A percentile compares a stretch with the other conserved stretches of the same genome.
These are phyloP conservation scores for Drosophila pseudoananassae DNA, from an alignment of 1,140 invertebrate genomes.

Conservation along the genomic window DNA sequence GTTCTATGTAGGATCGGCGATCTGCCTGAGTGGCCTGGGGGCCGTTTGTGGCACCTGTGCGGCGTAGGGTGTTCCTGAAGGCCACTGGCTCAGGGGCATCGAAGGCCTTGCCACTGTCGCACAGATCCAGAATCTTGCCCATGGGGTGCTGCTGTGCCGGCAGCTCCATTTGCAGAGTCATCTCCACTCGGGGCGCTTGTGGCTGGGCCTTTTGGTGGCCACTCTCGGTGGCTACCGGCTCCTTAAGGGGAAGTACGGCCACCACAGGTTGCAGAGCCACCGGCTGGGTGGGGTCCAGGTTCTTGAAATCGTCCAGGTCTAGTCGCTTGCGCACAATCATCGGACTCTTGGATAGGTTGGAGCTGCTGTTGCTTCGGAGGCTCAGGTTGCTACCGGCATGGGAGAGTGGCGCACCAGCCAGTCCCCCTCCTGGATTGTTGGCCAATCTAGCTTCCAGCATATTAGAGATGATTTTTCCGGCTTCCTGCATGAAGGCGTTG, in stretches of 20 bases:
- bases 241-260: slow-evolving; percentile 37
- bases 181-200: slow-evolving; percentile 41
- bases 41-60: slow-evolving; percentile 71
- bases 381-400: slow-evolving; percentile 65
- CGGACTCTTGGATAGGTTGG: slow-evolving; percentile 72
- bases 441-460: slow-evolving; percentile 77
- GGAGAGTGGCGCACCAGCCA: slow-evolving; percentile 35
- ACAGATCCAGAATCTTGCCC: slow-evolving; percentile 73
- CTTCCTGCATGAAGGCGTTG: slow-evolving; percentile 79
- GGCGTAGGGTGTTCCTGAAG: slow-evolving; percentile 64
- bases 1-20: slow-evolving; percentile 80
- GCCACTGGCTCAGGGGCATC: slow-evolving; percentile 65
- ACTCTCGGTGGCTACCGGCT: slow-evolving; percentile 3
- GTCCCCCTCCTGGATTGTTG: slow-evolving; percentile 17
- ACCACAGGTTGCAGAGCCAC: slow-evolving; percentile 65
- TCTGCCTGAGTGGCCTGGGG: slow-evolving; percentile 63
- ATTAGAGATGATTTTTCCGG: slow-evolving; percentile 78
- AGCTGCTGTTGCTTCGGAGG: slow-evolving; percentile 72
- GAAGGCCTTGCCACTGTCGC: slow-evolving; percentile 61
- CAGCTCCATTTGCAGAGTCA: slow-evolving; percentile 55
- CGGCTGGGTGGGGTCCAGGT: slow-evolving; percentile 72
- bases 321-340: slow-evolving; percentile 76
- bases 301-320: slow-evolving; percentile 74
- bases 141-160: slow-evolving; percentile 73
- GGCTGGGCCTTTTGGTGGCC: slow-evolving; percentile 47